Evolutionary conservation across 2,797 vertebrate species (phyloP).

Genomic region (Mormyrops attenuatus): DNA sequence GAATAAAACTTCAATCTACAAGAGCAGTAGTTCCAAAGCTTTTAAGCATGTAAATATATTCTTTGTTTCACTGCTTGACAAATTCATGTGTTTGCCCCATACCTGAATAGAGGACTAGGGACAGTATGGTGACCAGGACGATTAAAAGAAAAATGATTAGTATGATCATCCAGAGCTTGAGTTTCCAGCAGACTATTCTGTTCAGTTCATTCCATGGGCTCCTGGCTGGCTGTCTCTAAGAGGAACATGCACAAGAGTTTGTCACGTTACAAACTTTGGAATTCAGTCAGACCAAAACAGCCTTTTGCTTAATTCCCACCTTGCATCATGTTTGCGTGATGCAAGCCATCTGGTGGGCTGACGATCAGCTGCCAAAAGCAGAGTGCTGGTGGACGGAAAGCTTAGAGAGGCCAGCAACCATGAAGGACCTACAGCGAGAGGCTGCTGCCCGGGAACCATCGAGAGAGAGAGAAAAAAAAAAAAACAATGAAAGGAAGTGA

Average conservation of each 20-base stretch:
- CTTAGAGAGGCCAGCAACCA: not conserved
- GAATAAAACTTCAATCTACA: not conserved
- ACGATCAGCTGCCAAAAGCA: not conserved
- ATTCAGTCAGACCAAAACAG: not conserved
- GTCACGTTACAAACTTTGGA: not conserved
- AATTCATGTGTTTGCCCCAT: constrained; percentile 8
- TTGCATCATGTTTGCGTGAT: not conserved
- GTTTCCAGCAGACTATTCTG: constrained; percentile 16
- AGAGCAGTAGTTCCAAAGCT: not conserved
- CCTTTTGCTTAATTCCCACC: constrained; percentile 4
- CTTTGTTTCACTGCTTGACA: not conserved
- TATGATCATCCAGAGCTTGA: constrained; percentile 50
- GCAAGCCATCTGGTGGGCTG: not conserved
- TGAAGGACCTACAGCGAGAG: not conserved
- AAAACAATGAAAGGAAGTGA: not conserved
- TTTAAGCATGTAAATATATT: not conserved
- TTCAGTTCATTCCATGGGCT: constrained; percentile 33
- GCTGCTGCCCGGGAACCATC: not conserved
- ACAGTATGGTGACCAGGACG: constrained; percentile 30
- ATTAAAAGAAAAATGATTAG: constrained; percentile 31
- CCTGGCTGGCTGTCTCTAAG: not conserved
- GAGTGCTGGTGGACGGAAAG: not conserved
- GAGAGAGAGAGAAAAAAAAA: not conserved
- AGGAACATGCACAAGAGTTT: not conserved
- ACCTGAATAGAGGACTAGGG: constrained; percentile 48